Evolutionary conservation across 2,888 invertebrate species (phyloP).

Genomic region (Phyllotreta cruciferae): DNA sequence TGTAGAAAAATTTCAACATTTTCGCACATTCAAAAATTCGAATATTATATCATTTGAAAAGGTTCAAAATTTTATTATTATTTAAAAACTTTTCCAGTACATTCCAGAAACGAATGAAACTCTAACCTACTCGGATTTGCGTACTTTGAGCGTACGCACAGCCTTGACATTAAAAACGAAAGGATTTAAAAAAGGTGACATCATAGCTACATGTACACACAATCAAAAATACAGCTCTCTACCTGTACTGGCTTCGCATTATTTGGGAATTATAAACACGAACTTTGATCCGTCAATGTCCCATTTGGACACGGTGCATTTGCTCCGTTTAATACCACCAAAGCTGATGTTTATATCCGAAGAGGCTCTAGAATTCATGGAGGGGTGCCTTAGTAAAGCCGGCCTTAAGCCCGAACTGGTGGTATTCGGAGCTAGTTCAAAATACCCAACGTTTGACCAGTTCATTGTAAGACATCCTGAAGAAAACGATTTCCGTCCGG

Average conservation of each 20-base stretch:
- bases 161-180: conserved; percentile 28
- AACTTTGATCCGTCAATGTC: conserved; percentile 49
- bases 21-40: too few relatives aligned
- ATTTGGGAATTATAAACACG: conserved; percentile 55
- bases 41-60: too few relatives aligned
- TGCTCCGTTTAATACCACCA: conserved; percentile 35
- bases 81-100: conserved; percentile 35
- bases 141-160: conserved; percentile 26
- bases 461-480: conserved; percentile 34
- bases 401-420: conserved; percentile 42
- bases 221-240: conserved; percentile 44
- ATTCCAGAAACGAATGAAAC: conserved; percentile 28
- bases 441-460: conserved; percentile 35
- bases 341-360: conserved; percentile 37
- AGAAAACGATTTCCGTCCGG: conserved; percentile 42
- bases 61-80: too few relatives aligned
- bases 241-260: conserved; percentile 61
- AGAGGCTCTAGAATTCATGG: conserved; percentile 33
- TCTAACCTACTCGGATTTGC: conserved; percentile 26
- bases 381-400: conserved; percentile 33
- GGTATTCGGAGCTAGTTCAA: conserved; percentile 44
- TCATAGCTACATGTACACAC: conserved; percentile 30
- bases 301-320: conserved; percentile 36
- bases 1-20: too few relatives aligned
- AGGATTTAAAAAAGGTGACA: conserved; percentile 30